Evolutionary conservation across 2,888 invertebrate species (phyloP).

Genomic region (Autographa pulchrina): DNA sequence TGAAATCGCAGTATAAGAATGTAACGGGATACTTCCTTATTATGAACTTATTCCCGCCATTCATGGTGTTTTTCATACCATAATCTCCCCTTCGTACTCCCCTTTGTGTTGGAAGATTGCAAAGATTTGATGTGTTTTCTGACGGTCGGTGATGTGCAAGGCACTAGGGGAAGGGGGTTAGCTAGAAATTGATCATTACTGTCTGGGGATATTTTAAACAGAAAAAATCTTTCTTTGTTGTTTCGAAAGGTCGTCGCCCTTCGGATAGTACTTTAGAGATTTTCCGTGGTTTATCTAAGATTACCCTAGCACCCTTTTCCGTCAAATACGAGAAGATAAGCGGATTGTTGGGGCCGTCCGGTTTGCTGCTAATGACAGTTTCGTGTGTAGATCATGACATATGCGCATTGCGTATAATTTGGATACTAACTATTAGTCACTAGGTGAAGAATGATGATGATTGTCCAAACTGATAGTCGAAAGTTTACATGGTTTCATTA

Average conservation of each 20-base stretch:
- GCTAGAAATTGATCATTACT: constrained; percentile 41
- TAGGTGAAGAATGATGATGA: not conserved
- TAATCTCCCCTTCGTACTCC: constrained; percentile 51
- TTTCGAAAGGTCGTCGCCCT: constrained; percentile 9
- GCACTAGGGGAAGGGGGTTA: constrained; percentile 18
- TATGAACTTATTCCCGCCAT: constrained; percentile 58
- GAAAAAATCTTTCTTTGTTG: constrained; percentile 22
- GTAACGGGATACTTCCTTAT: constrained; percentile 57
- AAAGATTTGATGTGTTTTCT: constrained; percentile 51
- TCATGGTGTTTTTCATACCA: constrained; percentile 58
- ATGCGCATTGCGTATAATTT: constrained; percentile 1
- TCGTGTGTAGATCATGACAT: not conserved
- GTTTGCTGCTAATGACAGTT: not conserved
- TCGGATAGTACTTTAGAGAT: not conserved
- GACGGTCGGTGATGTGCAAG: constrained; percentile 31
- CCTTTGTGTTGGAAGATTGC: constrained; percentile 58
- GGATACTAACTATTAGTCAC: not conserved
- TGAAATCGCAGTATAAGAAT: constrained; percentile 59
- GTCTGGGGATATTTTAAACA: constrained; percentile 34
- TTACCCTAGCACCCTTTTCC: not conserved
- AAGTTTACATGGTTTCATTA: not conserved
- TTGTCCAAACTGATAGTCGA: not conserved
- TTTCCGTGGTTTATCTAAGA: not conserved
- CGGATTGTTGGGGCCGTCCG: not conserved
- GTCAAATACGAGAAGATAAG: constrained; percentile 1